Evolutionary conservation across 2,113 vertebrate species (phyloP).

Genomic region (Microtus richardsoni): DNA sequence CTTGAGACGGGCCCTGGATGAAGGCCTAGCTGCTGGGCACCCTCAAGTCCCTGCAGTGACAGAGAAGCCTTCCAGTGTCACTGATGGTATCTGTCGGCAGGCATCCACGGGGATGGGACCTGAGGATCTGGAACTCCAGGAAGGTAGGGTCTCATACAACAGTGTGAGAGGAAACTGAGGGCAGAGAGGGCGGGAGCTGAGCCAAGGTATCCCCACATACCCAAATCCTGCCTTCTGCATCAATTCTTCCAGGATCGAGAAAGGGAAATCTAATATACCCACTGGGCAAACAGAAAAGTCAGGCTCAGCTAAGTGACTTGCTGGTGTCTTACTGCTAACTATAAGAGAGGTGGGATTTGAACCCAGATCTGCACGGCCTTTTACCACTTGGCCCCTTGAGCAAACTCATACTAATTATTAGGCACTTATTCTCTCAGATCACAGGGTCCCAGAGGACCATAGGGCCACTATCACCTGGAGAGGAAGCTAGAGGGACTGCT

Average conservation of each 20-base stretch:
- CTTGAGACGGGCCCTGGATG: accelerated
- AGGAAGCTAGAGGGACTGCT: not conserved
- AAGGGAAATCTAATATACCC: no score
- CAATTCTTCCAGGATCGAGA: not conserved
- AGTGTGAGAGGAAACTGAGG: not conserved
- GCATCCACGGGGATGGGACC: not conserved
- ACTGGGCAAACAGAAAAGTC: not conserved
- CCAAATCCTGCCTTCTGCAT: not conserved
- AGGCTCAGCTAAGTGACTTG: not conserved
- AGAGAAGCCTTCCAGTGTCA: not conserved
- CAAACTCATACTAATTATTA: not conserved
- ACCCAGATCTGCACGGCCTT: not conserved
- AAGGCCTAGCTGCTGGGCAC: accelerated
- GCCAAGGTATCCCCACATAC: not conserved
- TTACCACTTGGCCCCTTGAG: not conserved
- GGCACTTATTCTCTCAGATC: not conserved
- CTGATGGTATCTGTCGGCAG: accelerated
- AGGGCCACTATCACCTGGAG: not conserved
- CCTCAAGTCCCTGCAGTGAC: accelerated
- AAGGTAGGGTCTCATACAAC: conserved; percentile 58
- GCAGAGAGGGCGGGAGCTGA: accelerated
- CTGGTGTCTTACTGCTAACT: not conserved
- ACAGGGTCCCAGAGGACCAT: not conserved
- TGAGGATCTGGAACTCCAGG: not conserved
- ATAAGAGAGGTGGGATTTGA: not conserved